Evolutionary conservation across 2,888 invertebrate genomes (phyloP), one percentile per base, ranked within the genome.

Genomic region (Hecatera dysodea): DNA sequence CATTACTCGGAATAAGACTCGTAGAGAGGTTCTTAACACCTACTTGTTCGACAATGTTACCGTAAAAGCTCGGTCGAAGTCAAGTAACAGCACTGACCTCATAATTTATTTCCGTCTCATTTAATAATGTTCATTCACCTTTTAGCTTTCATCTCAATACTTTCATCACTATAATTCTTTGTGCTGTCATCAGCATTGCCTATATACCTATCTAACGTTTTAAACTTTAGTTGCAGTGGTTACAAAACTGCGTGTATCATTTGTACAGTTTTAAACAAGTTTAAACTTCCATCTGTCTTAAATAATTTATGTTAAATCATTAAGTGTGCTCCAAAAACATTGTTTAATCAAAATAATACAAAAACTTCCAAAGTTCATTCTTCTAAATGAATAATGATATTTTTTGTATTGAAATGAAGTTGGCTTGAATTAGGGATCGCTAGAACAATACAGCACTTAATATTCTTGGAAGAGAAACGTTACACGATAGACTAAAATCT

Each of bases 91-190:
- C 44, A 46, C 29, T 73, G 76, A 81, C 83, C 73, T 78, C 76
- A 77, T 67, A 53, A 67, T 62, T 82, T 75, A 83, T 75, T 72
- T 81, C 66, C 72, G 65, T 62, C 46, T 75, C 83, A 73, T 81
- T 72, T 60, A 80, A 85, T 75, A 72, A 75, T 81, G 83, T 83
- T 73, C 76, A 63, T 83, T 81, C 69, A 73, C 72, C 60, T 68
- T 62, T 57, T 55, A 55, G 50, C 29, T 46, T 57, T 67, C 67
- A 80, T 72, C 64, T 66, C 36, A 69, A 76, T 73, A 72, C 48
- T 83, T 83, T 72, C 56, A 48, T 63, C 62, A 62, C 39, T 64
- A 42, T 36, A 22, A 61, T 66, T 59, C 62, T 67, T 39, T 55
- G n/a, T 61, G 48, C 19, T 61, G 67, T 70, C 24, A 67, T 69